Conservation (phyloP, 2,888 invertebrate species). For the Meta bourneti region DNA sequence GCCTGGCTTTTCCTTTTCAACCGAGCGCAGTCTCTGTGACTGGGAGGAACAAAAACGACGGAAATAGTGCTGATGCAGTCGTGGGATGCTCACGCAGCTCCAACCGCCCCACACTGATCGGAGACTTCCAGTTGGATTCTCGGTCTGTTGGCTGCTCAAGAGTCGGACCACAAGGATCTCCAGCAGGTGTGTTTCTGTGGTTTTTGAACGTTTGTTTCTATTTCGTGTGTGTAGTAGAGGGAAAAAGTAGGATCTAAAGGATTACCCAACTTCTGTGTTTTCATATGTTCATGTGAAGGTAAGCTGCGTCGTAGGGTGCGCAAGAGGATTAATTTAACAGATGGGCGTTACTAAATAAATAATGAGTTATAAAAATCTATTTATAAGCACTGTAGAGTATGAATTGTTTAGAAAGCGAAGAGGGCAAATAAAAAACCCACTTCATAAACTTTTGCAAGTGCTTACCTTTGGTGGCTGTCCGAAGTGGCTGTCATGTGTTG, state of each 20-base stretch:
- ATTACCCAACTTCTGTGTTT: conserved; percentile 30
- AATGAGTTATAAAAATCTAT: not conserved
- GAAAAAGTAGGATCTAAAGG: not conserved
- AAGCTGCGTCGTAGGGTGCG: conserved; percentile 51
- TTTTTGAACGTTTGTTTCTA: not conserved
- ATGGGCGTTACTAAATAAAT: conserved; percentile 44
- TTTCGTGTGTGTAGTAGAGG: not conserved
- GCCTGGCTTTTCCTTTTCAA: not conserved
- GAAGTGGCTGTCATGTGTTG: no score
- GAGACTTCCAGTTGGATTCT: conserved; percentile 37
- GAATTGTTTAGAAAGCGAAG: no score
- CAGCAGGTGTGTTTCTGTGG: conserved; percentile 45
- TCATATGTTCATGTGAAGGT: conserved; percentile 28
- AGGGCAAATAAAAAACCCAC: no score
- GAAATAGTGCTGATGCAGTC: conserved; percentile 51
- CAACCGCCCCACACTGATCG: not conserved
- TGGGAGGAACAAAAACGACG: conserved; percentile 40
- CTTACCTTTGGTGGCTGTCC: no score
- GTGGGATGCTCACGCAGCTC: conserved; percentile 44
- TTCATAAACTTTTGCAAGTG: no score
- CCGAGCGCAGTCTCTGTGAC: not conserved
- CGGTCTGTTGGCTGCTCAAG: conserved; percentile 33
- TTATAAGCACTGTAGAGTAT: not conserved
- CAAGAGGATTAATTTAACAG: conserved; percentile 23
- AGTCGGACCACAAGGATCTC: conserved; percentile 18